These are phyloP conservation scores for Scaptomyza flava DNA, from an alignment of 2,888 invertebrate genomes.

Conservation along the genomic window DNA sequence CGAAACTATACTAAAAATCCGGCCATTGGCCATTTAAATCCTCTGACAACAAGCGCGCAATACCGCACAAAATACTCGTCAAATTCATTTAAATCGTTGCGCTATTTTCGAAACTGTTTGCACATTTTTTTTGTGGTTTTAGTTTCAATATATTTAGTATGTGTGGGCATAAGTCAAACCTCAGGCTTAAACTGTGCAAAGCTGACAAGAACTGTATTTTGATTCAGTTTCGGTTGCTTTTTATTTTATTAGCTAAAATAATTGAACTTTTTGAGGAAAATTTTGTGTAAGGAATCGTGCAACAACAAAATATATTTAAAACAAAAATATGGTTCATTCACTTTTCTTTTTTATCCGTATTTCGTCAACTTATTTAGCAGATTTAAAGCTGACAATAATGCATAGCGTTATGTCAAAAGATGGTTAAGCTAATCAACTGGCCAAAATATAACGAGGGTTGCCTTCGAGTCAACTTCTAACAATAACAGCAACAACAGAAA, in stretches of 20 bases:
- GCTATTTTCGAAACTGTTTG: constrained; percentile 2
- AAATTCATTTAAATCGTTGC: constrained; percentile 23
- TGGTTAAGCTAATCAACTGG: constrained; percentile 75
- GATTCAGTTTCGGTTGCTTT: background rate
- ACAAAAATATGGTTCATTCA: too few species aligned
- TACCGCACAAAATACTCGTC: background rate
- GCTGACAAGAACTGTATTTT: background rate
- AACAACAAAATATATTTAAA: too few species aligned
- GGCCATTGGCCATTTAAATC: constrained; percentile 46
- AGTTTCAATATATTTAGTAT: background rate
- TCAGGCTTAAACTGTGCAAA: background rate
- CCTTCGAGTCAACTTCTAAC: constrained; percentile 23
- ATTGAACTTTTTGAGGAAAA: too few species aligned
- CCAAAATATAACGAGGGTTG: constrained; percentile 67
- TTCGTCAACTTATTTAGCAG: background rate
- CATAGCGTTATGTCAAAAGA: constrained; percentile 29
- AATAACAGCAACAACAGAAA: constrained; percentile 2
- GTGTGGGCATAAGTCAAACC: background rate
- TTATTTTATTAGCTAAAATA: background rate
- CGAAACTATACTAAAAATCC: constrained; percentile 15
- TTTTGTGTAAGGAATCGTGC: too few species aligned
- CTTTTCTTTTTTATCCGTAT: too few species aligned
- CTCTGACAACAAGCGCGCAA: constrained; percentile 23
- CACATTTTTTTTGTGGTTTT: constrained; percentile 12
- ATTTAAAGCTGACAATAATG: constrained; percentile 11